Base-by-base conservation (phyloP, 2,113 vertebrate species). In the Apus apus region DNA sequence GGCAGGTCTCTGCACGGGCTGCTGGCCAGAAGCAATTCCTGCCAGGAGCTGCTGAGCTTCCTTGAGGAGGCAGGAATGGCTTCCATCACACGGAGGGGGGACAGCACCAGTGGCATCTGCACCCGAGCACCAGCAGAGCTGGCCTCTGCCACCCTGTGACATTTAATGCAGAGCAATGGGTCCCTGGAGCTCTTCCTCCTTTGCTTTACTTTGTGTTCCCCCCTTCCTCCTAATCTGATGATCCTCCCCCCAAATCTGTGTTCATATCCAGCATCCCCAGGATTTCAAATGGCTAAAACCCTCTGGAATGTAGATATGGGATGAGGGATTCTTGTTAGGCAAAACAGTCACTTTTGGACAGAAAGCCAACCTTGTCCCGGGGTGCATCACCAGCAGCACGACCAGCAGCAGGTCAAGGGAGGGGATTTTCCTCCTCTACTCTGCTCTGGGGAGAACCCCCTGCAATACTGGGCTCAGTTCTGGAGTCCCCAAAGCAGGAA, bases 361-460 rank as follows among this genome's bases (percentile, higher is more conserved):
- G 70, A 50, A 75, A 30, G 29, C 4, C 8, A 13, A 6, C 13
- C 0, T 0, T 36, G 3, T 3, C 18, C 27, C 5, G 38, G 27
- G 74, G 56, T 53, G 56, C 38, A 23, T 13, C 57, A 3, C 2
- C 5, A 54, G 73, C 5, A 64, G 9, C 0, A 1, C 20, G 34
- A 15, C 6, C 53, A 68, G 60, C 60, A 22, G 68, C 51, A 18
- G 68, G 10, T 0, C 1, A 5, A 65, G 51, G 67, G 43, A 16
- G 45, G 18, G 6, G 43, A 29, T 82, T 30, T 15, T 67, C 4
- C 40, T 51, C 61, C 71, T 58, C 61, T 50, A 40, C 40, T 40
- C 40, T 0, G 1, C 61, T 75, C 51, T n/a, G 22, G 7, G 13
- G 40, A 66, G 29, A 57, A 7, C 18, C 29, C 27, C 6, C 23